Base-by-base conservation (phyloP, 2,113 vertebrate genomes). In the Actenoides hombroni region DNA sequence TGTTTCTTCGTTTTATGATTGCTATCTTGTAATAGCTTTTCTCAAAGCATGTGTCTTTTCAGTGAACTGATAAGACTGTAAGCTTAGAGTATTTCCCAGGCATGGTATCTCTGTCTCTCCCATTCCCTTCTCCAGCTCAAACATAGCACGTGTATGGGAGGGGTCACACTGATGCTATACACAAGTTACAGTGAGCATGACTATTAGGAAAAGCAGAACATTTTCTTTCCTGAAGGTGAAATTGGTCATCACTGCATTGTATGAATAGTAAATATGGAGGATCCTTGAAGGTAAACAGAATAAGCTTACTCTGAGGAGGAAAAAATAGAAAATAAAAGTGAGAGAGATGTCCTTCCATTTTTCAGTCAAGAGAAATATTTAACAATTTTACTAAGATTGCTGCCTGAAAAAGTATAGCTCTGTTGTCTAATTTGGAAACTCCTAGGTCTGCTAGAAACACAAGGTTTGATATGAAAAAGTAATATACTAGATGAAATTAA, bases 141-240 rank as follows among this genome's bases (percentile, higher is more conserved):
- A 56, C 10, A 6, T 56, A 44, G 39, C 29, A 28, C 6, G 2
- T 20, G 6, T 24, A 9, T 20, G 3, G 17, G 9, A 2, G 2
- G 39, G 28, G 51, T 91, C 31, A n/a, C 28, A 17, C 8, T 49
- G 21, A 15, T 51, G 56, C 37, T 73, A 0, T 48, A 20, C 40
- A 42, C n/a, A 63, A 51, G 23, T 69, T 49, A 29, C 5, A n/a
- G 21, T 37, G 54, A 75, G 11, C 1, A 0, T n/a, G 35, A 46
- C 46, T 53, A 49, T 8, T 5, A 67, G 21, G 12, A 61, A 59
- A 9, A 74, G 48, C 24, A 25, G 40, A 65, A 74, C 37, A 57
- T 4, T 80, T 90, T 88, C 33, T 59, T 90, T 69, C 16, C n/a
- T 28, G 33, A 53, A 61, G 24, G 13, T 67, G 15, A 59, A 48